phyloP scores from a whole-genome alignment of 2,113 vertebrate genomes.

The Eurystomus gularis region DNA sequence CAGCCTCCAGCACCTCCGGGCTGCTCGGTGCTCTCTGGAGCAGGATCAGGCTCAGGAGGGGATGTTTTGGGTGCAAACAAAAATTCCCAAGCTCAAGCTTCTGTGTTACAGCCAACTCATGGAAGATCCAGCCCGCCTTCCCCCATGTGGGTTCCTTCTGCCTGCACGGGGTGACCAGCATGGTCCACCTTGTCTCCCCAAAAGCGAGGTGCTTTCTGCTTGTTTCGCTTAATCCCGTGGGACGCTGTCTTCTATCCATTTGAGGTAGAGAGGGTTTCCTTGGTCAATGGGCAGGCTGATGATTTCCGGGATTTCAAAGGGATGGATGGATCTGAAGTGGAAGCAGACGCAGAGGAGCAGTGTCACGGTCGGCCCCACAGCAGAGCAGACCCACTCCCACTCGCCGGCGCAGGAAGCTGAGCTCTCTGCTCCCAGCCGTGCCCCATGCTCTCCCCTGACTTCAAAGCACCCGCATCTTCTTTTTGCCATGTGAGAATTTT shows the following conservation, averaged over 20 bases:
- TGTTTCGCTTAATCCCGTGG: constrained; percentile 57
- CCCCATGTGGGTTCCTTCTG: accelerated
- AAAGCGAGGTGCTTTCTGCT: accelerated
- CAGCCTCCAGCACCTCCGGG: neutral
- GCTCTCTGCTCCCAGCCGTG: neutral
- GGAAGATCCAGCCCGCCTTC: neutral
- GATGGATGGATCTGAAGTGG: constrained; percentile 82
- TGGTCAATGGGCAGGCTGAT: constrained; percentile 84
- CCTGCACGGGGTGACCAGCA: accelerated
- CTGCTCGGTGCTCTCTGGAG: neutral
- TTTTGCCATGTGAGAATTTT: neutral
- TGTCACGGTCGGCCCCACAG: neutral
- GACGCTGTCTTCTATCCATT: constrained; percentile 82
- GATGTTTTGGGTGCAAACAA: neutral
- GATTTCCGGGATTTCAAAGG: constrained; percentile 85
- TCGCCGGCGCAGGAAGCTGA: neutral
- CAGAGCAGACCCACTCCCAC: neutral
- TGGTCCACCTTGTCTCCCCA: accelerated
- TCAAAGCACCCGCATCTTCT: constrained; percentile 1
- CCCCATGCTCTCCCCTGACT: neutral
- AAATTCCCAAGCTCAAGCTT: neutral
- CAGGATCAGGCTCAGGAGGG: neutral
- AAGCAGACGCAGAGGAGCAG: neutral
- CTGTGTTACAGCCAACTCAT: accelerated
- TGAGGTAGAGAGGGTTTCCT: constrained; percentile 79